phyloP scores from a whole-genome alignment of 2,888 invertebrate species.

The Rhagophthalmus giganteus region DNA sequence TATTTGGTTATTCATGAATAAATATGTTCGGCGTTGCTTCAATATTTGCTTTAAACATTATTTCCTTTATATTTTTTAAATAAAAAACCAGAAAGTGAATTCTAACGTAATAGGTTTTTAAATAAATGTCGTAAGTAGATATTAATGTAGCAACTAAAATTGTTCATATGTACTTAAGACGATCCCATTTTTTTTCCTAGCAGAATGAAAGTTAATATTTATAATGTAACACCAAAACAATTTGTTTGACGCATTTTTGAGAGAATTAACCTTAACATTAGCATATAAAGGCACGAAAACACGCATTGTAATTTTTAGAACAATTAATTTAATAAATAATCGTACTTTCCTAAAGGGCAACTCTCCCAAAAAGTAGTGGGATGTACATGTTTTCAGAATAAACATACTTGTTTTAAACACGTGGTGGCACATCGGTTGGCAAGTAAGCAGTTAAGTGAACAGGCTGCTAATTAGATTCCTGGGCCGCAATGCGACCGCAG shows the following conservation, averaged over 20 bases:
- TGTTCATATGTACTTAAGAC: neutral
- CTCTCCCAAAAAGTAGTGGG: constrained; percentile 1
- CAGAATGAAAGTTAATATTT: neutral
- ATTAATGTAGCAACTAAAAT: neutral
- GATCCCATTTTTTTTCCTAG: neutral
- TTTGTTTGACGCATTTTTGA: neutral
- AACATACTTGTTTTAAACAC: constrained; percentile 33
- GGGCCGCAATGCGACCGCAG: constrained; percentile 44
- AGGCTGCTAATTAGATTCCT: constrained; percentile 47
- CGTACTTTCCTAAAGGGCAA: neutral
- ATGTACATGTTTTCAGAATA: constrained; percentile 29
- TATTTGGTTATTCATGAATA: too few species aligned
- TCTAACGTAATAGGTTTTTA: too few species aligned
- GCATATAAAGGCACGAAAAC: constrained; percentile 5
- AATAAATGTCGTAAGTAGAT: too few species aligned
- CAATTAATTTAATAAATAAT: constrained; percentile 11
- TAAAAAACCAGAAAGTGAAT: neutral
- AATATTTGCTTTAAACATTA: too few species aligned
- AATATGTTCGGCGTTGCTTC: too few species aligned
- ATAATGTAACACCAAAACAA: neutral
- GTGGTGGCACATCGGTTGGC: constrained; percentile 30
- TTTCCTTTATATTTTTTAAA: neutral
- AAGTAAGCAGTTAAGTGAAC: constrained; percentile 45
- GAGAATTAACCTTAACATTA: too few species aligned
- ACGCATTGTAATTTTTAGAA: constrained; percentile 11